Evolutionary conservation across 2,888 invertebrate genomes (phyloP), one percentile per base, ranked within the genome.

Genomic region (Stenodera caucasica): DNA sequence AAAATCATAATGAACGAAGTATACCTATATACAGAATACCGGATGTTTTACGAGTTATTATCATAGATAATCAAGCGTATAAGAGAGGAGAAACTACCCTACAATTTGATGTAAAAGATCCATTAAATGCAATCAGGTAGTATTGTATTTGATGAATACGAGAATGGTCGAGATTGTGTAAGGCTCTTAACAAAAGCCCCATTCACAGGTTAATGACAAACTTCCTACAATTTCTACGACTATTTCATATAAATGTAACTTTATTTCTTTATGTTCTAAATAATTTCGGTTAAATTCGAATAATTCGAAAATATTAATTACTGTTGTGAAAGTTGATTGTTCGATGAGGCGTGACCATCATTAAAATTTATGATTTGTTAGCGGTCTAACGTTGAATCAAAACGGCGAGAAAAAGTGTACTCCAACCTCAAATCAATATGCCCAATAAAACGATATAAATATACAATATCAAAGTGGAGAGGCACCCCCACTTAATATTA

Each of bases 381-480:
- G 15, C n/a, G 33, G 33, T 5, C 33, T 4, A 40, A 15, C 57
- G 60, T 58, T 55, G 64, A 72, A 70, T 71, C 69, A 71, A 68
- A 72, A 71, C 70, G 68, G 66, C 70, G 69, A 68, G 70, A 70
- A 71, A 71, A 70, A 72, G 71, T 70, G 69, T 40, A 40, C 60
- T 56, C 60, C 60, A 57, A 49, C 60, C 23, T 69, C 67, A 70
- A 73, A 77, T 76, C 75, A 75, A 80, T 80, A 80, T 77, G 75
- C 79, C 80, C 80, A 80, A 80, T 80, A 79, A 80, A 78, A 80
- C 76, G 75, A 78, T 78, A 79, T 78, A 79, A 78, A 80, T 78
- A 79, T 75, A 80, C 79, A 80, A 78, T 79, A 79, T 79, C 79
- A 75, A 70, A 75, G 74, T 76, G 70, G 72, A 75, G 74, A 65